Evolutionary conservation across 2,113 vertebrate species (phyloP), one percentile per base, ranked within the genome.

Genomic region (Pterocles burchelli): DNA sequence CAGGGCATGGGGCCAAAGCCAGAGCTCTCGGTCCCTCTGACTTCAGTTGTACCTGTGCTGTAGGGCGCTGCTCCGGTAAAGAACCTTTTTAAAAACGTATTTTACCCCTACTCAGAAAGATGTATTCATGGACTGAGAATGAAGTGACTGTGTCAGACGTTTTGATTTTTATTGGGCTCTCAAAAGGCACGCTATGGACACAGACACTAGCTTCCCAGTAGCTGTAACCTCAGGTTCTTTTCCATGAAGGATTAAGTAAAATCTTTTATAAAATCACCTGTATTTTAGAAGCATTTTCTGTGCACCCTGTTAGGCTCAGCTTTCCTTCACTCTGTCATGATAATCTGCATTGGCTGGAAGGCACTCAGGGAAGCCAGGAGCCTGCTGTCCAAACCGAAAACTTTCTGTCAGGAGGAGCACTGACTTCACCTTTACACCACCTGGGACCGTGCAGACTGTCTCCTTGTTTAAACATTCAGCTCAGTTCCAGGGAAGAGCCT

Each of bases 221-320:
- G 45, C n/a, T 63, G 43, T 31, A 77, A 88, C 68, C 66, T 68
- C 51, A 24, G 31, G 2, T 76, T 93, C 57, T 95, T 75, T 76
- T 81, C 51, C 17, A 11, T 43, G 5, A 58, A 49, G 6, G 7
- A 41, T 57, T 63, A 80, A 48, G 41, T n/a, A 70, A 76, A 72
- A 80, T 45, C 17, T 48, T 7, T 33, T 76, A 4, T 7, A 71
- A 70, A 75, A 67, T 49, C 19, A 16, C 6, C n/a, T 51, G 49
- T 88, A 31, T 48, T 94, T 96, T 87, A 96, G 95, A 97, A 98
- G 75, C 58, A 92, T 89, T 94, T 97, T 81, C 91, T 93, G 62
- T 96, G 95, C 46, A 90, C 77, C 21, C 54, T 51, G 57, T 97
- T 96, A 63, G 94, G 70, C 58, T 98, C 92, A 17, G 89, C 83